Evolutionary conservation across 2,113 vertebrate species (phyloP), one percentile per base, ranked within the genome.

Genomic region (Ammodytes marinus): DNA sequence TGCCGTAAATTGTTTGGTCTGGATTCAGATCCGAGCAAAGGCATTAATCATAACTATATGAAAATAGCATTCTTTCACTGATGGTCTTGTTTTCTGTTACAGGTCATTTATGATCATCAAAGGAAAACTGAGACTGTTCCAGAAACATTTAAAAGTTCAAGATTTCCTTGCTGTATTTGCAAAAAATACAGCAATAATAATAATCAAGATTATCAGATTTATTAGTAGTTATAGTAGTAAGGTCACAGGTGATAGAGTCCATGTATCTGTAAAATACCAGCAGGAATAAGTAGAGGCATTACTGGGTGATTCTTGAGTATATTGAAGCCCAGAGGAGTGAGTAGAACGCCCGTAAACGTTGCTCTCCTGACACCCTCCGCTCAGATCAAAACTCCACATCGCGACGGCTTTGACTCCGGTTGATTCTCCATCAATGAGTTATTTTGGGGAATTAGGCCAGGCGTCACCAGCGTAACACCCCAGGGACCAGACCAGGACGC

Each of bases 391-490:
- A 74, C 82, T 76, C 75, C 50, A 58, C 7, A 2, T 27, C 27
- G 27, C 37, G 1, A 58, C 74, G 63, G 6, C 76, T 76, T 37
- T 14, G 27, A 59, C 70, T 57, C 45, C 45, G 80, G 65, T 74
- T 69, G 68, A 69, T 77, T 85, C 77, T 45, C 73, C 73, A 82
- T 86, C 85, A 87, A 74, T 65, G 68, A 87, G 84, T 77, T 92
- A 91, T 92, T 91, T 59, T 83, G 54, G 80, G 86, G 89, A 92
- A 92, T 85, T 74, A 90, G 91, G 91, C 91, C 90, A 90, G 59
- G 70, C 74, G 50, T 85, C 77, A 85, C 73, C 84, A 75, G 65
- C 12, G 60, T 4, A 58, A 69, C 86, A 57, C 91, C 89, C 84
- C 2, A 58, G 86, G 87, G 84, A 88, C 49, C 8, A 47, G 82